Evolutionary conservation across 1,140 invertebrate genomes (phyloP), one percentile per base, ranked within the genome.

Genomic region (Pseudobourletiella spinata): DNA sequence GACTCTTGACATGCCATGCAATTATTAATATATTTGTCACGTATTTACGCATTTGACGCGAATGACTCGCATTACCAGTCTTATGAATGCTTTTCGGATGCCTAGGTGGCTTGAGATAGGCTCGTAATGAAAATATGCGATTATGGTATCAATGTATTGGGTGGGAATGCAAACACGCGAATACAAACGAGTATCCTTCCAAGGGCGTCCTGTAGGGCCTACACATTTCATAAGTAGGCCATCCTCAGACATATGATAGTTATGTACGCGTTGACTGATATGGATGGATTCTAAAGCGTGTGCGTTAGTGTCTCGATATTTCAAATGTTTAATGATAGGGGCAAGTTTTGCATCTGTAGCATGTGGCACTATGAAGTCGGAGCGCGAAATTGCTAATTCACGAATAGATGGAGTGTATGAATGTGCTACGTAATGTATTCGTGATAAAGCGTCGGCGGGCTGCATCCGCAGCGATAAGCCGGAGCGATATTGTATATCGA

Each of bases 401-500:
- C 46, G 35, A 4, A 24, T 39, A 42, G n/a, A 16, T 43, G 6
- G 4, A 46, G 22, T 46, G 35, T 30, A 35, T 29, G 26, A 30
- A 18, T 6, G 6, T 6, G 8, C 22, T 14, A 46, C 18, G 22
- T 15, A 39, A 39, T 39, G 35, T 11, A 50, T 22, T 8, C 46
- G 6, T 26, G 26, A 20, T 18, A 60, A 51, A 16, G 62, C 62
- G 57, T 74, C 68, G 1, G 72, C 72, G 20, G 70, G 26, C 25
- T 48, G 29, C 28, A 48, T 58, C 22, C 65, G 54, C 35, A 70
- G 64, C 16, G 68, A 26, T 42, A 28, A 66, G 2, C 70, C 72
- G 16, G 64, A 68, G 24, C 52, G 59, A 60, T 76, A 80, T 22
- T 55, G 29, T 2, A 79, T 61, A 28, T 70, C 63, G 28, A 79